A percentile compares a stretch with the other conserved stretches of the same genome.
phyloP scores from a whole-genome alignment of 2,113 vertebrate species.

The Psittacula cyanocephala region DNA sequence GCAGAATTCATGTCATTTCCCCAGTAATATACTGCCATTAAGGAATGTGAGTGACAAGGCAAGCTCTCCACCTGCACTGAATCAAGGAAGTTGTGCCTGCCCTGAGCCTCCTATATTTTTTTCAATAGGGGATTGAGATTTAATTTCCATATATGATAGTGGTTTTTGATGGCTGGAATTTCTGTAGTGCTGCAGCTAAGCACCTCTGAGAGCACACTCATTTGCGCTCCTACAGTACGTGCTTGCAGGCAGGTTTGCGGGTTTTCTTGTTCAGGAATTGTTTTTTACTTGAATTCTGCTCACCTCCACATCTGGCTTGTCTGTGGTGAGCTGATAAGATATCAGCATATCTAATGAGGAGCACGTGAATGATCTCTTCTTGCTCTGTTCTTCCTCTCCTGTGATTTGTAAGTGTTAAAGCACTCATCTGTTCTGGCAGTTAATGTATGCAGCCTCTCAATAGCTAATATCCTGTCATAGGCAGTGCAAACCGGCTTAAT shows the following conservation, averaged over 20 bases:
- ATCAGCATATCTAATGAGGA: slow-evolving; percentile 52
- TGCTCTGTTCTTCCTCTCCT: slow-evolving; percentile 38
- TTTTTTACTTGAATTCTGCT: background rate
- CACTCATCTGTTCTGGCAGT: slow-evolving; percentile 55
- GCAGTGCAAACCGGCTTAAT: slow-evolving; percentile 53
- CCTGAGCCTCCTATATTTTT: background rate
- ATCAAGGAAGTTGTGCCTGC: background rate
- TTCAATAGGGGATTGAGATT: background rate
- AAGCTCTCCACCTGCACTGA: background rate
- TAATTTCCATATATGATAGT: slow-evolving; percentile 4
- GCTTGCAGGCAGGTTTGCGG: background rate
- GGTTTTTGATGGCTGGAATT: slow-evolving; percentile 15
- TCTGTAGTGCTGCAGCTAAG: background rate
- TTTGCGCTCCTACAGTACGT: background rate
- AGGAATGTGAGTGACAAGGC: background rate
- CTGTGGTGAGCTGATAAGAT: slow-evolving; percentile 65
- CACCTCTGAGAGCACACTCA: rapidly evolving
- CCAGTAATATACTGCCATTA: background rate
- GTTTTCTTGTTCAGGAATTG: background rate
- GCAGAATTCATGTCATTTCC: slow-evolving; percentile 2
- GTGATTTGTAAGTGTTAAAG: slow-evolving; percentile 59
- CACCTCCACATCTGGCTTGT: slow-evolving; percentile 62
- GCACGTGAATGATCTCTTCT: slow-evolving; percentile 57
- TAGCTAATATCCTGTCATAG: slow-evolving; percentile 65
- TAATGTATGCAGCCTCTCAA: slow-evolving; percentile 69